Evolutionary conservation across 2,113 vertebrate genomes (phyloP).

Genomic region (Vimba vimba): DNA sequence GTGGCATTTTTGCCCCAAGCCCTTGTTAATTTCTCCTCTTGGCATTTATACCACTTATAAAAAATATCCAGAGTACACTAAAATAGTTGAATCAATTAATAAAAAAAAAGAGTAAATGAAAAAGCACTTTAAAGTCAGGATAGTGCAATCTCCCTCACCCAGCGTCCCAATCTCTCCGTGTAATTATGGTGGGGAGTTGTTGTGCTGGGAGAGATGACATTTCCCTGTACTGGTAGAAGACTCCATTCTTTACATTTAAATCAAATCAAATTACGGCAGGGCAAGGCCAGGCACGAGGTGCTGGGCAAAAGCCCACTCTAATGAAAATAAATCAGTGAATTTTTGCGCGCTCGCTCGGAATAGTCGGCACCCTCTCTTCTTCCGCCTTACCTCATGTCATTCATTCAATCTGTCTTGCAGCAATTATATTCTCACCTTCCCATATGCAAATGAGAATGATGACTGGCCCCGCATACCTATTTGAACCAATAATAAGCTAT

Average conservation of each 20-base stretch:
- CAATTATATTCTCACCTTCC: slow-evolving; percentile 51
- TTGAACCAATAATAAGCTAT: background rate
- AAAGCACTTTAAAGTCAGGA: background rate
- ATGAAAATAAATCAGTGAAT: slow-evolving; percentile 50
- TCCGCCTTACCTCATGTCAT: background rate
- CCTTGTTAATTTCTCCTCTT: background rate
- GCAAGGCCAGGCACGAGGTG: background rate
- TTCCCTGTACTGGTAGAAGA: slow-evolving; percentile 20
- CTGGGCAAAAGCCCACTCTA: slow-evolving; percentile 39
- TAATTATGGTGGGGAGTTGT: slow-evolving; percentile 20
- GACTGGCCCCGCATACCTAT: background rate
- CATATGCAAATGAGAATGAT: slow-evolving; percentile 24
- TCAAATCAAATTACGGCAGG: slow-evolving; percentile 34
- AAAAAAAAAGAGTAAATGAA: background rate
- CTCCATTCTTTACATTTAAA: slow-evolving; percentile 35
- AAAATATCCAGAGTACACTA: background rate
- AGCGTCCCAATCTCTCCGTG: background rate
- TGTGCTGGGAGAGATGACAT: slow-evolving; percentile 14
- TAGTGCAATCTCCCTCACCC: background rate
- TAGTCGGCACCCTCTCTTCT: slow-evolving; percentile 16
- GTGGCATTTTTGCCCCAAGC: too few species aligned
- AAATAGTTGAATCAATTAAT: background rate
- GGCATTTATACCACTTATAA: background rate
- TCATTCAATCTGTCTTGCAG: slow-evolving; percentile 40
- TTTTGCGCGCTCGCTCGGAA: slow-evolving; percentile 23